Percentiles rank a stretch among this genome's conserved stretches.
Evolutionary conservation across 2,888 invertebrate genomes (phyloP).

Genomic region (Brachyptera risi): DNA sequence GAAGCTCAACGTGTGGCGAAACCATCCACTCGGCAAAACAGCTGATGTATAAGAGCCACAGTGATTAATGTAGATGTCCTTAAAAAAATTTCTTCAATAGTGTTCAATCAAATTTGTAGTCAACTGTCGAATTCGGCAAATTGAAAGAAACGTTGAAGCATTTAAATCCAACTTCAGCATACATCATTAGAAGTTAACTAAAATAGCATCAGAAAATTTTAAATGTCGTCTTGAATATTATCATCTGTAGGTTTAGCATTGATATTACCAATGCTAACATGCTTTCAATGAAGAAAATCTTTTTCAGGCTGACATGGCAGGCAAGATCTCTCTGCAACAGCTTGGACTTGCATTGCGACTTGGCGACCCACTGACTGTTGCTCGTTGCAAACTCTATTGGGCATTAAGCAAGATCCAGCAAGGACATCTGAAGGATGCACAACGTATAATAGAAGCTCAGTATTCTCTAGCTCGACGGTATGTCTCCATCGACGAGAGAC

Average conservation of each 20-base stretch:
- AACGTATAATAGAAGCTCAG: conserved; percentile 56
- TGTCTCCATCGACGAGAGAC: conserved; percentile 55
- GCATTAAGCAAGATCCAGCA: conserved; percentile 86
- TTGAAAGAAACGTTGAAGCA: no score
- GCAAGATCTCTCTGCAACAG: conserved; percentile 80
- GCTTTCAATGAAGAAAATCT: no score
- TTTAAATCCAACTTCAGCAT: no score
- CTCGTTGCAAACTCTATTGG: conserved; percentile 80
- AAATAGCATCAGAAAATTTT: not conserved
- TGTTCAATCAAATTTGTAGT: no score
- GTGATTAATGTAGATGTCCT: no score
- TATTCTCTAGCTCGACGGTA: conserved; percentile 43
- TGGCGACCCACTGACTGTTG: conserved; percentile 75
- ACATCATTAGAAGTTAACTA: no score
- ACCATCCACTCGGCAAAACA: no score
- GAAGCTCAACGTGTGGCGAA: no score
- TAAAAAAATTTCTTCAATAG: no score
- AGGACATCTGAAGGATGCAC: conserved; percentile 60
- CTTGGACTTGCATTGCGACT: conserved; percentile 73
- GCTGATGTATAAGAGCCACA: no score
- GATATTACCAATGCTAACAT: not conserved
- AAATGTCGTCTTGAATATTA: no score
- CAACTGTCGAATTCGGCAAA: no score
- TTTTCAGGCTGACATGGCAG: conserved; percentile 81
- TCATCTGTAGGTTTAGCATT: not conserved